Evolutionary conservation across 2,888 invertebrate species (phyloP).

Genomic region (Phengaris arion): DNA sequence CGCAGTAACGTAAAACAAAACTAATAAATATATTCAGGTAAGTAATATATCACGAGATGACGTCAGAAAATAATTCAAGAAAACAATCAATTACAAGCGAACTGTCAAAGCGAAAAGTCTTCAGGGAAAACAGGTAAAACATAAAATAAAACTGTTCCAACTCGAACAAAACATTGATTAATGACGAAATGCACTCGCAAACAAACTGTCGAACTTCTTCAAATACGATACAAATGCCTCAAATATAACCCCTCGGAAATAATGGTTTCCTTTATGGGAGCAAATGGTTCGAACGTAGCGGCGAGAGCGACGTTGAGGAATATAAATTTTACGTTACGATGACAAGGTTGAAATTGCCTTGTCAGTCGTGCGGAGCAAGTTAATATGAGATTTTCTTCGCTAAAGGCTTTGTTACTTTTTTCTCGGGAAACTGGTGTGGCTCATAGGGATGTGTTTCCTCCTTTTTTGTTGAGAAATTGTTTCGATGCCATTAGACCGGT

Average conservation of each 20-base stretch:
- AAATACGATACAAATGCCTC: slow-evolving; percentile 77
- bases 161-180: slow-evolving; percentile 77
- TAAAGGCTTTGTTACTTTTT: slow-evolving; percentile 64
- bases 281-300: slow-evolving; percentile 45
- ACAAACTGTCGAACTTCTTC: slow-evolving; percentile 80
- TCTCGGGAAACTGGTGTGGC: slow-evolving; percentile 73
- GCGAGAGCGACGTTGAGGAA: slow-evolving; percentile 38
- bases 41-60: slow-evolving; percentile 26
- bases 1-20: neutral
- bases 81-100: slow-evolving; percentile 73
- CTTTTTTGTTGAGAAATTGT: slow-evolving; percentile 78
- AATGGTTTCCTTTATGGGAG: slow-evolving; percentile 72
- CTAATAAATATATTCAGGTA: slow-evolving; percentile 34
- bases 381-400: slow-evolving; percentile 61
- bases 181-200: slow-evolving; percentile 79
- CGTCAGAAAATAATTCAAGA: slow-evolving; percentile 41
- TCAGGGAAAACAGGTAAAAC: slow-evolving; percentile 69
- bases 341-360: slow-evolving; percentile 39
- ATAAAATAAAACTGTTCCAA: slow-evolving; percentile 62
- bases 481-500: slow-evolving; percentile 78
- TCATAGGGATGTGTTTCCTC: slow-evolving; percentile 73
- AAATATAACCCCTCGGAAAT: slow-evolving; percentile 74
- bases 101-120: slow-evolving; percentile 65
- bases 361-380: slow-evolving; percentile 49
- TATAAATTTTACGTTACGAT: slow-evolving; percentile 27